phyloP scores from a whole-genome alignment of 2,113 vertebrate species.

The Urocitellus parryii region DNA sequence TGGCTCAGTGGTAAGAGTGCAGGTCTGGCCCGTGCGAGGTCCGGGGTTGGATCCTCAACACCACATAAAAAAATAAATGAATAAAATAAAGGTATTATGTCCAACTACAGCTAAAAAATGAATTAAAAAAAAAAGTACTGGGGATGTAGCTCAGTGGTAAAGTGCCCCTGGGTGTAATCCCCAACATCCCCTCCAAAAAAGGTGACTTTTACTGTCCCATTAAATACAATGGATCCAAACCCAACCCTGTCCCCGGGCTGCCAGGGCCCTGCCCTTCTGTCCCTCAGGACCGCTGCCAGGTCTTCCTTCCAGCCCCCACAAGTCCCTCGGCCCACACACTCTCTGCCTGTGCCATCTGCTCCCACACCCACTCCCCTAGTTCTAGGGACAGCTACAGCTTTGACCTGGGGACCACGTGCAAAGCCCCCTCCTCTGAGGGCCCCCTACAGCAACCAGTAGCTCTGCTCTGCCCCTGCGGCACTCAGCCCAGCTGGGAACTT shows the following conservation, averaged over 20 bases:
- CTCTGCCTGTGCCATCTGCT: background rate
- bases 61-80: too few species aligned
- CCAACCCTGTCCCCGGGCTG: fast-evolving
- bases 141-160: too few species aligned
- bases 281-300: too few species aligned
- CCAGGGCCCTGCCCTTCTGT: background rate
- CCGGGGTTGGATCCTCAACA: too few species aligned
- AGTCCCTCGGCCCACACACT: background rate
- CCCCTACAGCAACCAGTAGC: background rate
- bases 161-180: too few species aligned
- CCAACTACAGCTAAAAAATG: too few species aligned
- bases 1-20: too few species aligned
- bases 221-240: background rate
- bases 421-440: too few species aligned
- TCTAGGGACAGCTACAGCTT: background rate
- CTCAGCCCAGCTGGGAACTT: background rate
- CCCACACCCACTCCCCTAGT: background rate
- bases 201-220: background rate
- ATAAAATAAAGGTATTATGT: too few species aligned
- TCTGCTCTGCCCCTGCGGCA: background rate
- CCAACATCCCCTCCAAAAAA: too few species aligned
- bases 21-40: too few species aligned
- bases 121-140: too few species aligned
- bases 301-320: fast-evolving
- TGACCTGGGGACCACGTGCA: background rate